These are phyloP conservation scores for Siniperca obscura DNA, from an alignment of 2,797 vertebrate genomes.

Conservation along the genomic window DNA sequence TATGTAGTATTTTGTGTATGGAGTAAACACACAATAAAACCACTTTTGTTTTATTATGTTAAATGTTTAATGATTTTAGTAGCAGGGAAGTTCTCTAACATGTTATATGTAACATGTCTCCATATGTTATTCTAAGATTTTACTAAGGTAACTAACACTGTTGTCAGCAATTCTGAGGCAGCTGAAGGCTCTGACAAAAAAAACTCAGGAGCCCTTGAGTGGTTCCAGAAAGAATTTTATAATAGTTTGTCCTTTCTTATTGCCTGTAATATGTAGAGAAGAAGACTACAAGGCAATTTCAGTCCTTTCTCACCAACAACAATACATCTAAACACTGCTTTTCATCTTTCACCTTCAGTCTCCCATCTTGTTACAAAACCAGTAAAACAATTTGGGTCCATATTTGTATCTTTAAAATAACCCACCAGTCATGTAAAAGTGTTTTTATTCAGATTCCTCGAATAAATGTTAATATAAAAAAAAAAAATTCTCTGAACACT, in stretches of 20 bases:
- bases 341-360: slow-evolving; percentile 3
- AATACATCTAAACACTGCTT: slow-evolving; percentile 10
- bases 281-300: neutral
- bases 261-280: neutral
- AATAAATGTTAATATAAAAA: neutral
- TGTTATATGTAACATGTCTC: too few species aligned
- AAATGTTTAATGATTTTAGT: neutral
- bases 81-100: neutral
- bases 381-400: neutral
- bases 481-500: neutral
- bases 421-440: neutral
- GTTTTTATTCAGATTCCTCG: neutral
- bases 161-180: neutral
- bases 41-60: neutral
- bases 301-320: neutral
- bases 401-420: neutral
- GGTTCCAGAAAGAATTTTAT: neutral
- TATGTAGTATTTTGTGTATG: neutral
- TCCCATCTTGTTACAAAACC: neutral
- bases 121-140: neutral
- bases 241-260: neutral
- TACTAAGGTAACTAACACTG: neutral
- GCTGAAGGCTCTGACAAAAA: neutral
- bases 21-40: neutral
- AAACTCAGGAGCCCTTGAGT: neutral